Percentiles rank a stretch among this genome's conserved stretches.
Conservation (phyloP, 2,113 vertebrate species). For the Salminus brasiliensis region DNA sequence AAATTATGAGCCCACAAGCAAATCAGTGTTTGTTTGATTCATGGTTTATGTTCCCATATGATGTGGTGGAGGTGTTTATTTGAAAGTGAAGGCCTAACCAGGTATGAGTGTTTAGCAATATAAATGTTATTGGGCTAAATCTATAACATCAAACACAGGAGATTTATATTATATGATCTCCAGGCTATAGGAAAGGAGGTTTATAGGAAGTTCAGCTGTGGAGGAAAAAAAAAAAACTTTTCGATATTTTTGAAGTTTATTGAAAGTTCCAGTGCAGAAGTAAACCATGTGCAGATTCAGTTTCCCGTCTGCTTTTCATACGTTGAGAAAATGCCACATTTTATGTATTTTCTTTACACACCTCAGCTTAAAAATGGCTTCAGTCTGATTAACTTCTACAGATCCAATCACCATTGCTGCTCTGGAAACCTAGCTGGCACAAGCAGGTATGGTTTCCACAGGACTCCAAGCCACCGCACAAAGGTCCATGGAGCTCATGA, state of each 20-base stretch:
- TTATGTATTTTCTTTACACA: neutral
- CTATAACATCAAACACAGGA: constrained; percentile 2
- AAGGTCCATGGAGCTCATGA: neutral
- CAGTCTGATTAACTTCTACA: constrained; percentile 2
- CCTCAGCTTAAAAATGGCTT: neutral
- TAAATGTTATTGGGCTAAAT: constrained; percentile 45
- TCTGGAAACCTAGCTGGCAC: neutral
- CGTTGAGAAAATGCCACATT: neutral
- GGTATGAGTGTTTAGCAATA: constrained; percentile 35
- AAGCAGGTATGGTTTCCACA: neutral
- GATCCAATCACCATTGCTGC: neutral
- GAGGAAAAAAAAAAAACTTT: neutral
- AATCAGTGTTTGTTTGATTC: constrained; percentile 31
- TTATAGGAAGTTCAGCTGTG: constrained; percentile 2
- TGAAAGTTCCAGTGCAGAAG: neutral
- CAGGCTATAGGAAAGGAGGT: constrained; percentile 17
- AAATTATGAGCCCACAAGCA: constrained; percentile 41
- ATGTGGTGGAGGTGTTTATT: constrained; percentile 53
- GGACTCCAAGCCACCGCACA: neutral
- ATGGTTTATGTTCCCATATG: constrained; percentile 25
- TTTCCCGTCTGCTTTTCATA: neutral
- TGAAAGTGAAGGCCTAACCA: constrained; percentile 19
- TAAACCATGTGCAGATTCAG: neutral
- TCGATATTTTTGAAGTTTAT: neutral
- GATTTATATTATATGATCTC: constrained; percentile 12